phyloP scores from a whole-genome alignment of 2,888 invertebrate species.

The Tineola bisselliella region DNA sequence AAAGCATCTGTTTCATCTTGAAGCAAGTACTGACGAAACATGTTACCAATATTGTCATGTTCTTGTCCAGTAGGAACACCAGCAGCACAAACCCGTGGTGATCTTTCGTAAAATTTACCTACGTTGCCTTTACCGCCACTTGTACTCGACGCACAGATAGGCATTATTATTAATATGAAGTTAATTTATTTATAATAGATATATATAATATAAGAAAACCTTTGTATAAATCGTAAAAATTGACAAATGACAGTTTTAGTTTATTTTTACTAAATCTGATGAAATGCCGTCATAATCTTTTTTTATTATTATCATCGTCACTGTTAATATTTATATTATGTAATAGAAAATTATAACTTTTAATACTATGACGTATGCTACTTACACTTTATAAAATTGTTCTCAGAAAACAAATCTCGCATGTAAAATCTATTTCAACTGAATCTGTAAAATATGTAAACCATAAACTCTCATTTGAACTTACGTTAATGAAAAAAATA shows the following conservation, averaged over 20 bases:
- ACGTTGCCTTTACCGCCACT: conserved; percentile 50
- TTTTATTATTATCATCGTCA: too few relatives aligned
- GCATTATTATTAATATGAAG: conserved; percentile 24
- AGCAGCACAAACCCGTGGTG: conserved; percentile 43
- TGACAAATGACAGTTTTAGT: neutral
- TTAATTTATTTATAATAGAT: neutral
- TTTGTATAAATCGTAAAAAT: neutral
- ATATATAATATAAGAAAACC: neutral
- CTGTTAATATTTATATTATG: too few relatives aligned
- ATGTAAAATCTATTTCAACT: too few relatives aligned
- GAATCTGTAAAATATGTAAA: too few relatives aligned
- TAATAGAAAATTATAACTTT: too few relatives aligned
- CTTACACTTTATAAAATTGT: too few relatives aligned
- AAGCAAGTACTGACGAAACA: conserved; percentile 40
- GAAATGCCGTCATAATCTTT: too few relatives aligned
- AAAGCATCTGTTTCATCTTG: conserved; percentile 50
- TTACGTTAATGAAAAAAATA: too few relatives aligned
- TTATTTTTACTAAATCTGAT: neutral
- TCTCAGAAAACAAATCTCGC: too few relatives aligned
- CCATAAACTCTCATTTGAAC: too few relatives aligned
- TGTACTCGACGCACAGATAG: conserved; percentile 36
- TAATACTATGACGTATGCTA: too few relatives aligned
- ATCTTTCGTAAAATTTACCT: conserved; percentile 45
- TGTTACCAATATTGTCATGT: conserved; percentile 29
- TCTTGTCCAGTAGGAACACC: conserved; percentile 44